Conservation (phyloP, 2,797 vertebrate genomes). For the Parotocinclus haroldoi region DNA sequence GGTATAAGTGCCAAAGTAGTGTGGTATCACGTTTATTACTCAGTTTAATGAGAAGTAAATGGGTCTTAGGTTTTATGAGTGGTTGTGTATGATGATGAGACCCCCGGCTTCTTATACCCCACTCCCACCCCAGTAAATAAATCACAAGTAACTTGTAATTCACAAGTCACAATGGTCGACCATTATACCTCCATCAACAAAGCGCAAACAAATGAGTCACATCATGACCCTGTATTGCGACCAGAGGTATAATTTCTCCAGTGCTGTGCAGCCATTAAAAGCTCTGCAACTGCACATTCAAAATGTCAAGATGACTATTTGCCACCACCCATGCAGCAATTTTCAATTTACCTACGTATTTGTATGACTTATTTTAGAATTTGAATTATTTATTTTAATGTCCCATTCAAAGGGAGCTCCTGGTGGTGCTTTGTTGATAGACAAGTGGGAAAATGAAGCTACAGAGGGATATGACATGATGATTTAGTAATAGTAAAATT, state of each 20-base stretch:
- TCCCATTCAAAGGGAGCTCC: background rate
- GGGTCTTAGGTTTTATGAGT: too few species aligned
- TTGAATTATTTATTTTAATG: constrained; percentile 20
- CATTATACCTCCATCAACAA: background rate
- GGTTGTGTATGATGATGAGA: too few species aligned
- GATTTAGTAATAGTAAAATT: too few species aligned
- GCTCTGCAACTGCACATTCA: constrained; percentile 24
- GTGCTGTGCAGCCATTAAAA: background rate
- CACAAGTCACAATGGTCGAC: background rate
- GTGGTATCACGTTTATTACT: too few species aligned
- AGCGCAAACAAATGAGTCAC: background rate
- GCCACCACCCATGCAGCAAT: constrained; percentile 24
- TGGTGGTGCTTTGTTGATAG: constrained; percentile 9
- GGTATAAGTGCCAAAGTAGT: too few species aligned
- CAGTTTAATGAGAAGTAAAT: too few species aligned
- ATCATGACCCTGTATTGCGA: background rate
- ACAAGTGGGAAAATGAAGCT: background rate
- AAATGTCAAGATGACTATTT: constrained; percentile 48
- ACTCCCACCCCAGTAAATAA: too few species aligned
- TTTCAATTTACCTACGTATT: constrained; percentile 19
- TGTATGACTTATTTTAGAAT: constrained; percentile 29
- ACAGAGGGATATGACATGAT: too few species aligned
- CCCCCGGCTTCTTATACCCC: too few species aligned
- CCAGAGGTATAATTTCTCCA: constrained; percentile 2
- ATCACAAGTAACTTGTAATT: background rate